Percentiles rank a stretch among this genome's conserved stretches.
Evolutionary conservation across 2,113 vertebrate species (phyloP).

Genomic region (Platycercus adscitus): DNA sequence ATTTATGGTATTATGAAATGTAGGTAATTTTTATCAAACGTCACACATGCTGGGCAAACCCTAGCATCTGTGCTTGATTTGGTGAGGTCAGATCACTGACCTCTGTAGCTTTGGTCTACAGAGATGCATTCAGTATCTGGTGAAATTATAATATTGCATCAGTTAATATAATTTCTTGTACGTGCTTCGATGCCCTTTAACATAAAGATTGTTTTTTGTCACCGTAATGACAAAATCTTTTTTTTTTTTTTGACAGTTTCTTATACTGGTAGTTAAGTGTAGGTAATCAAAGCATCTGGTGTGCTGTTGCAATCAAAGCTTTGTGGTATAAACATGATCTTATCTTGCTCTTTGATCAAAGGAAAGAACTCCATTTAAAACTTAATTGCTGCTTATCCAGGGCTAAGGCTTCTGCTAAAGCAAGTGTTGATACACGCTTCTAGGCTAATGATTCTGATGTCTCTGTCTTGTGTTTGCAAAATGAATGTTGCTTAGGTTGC

Average conservation of each 20-base stretch:
- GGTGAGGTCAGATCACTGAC: not conserved
- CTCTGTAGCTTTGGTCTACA: not conserved
- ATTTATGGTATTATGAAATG: not conserved
- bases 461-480: not conserved
- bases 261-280: not conserved
- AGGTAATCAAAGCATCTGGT: not conserved
- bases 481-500: constrained; percentile 7
- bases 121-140: not conserved
- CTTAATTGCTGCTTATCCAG: constrained; percentile 48
- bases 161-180: not conserved
- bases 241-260: not conserved
- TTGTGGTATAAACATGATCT: constrained; percentile 16
- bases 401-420: constrained; percentile 18
- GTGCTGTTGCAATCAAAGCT: constrained; percentile 29
- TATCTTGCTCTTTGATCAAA: constrained; percentile 59
- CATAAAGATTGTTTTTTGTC: not conserved
- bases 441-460: constrained; percentile 12
- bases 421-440: not conserved
- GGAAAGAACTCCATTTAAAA: constrained; percentile 2
- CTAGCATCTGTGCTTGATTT: constrained; percentile 1
- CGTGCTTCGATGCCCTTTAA: not conserved
- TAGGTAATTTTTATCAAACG: not conserved
- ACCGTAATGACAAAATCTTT: not conserved
- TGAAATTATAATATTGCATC: not conserved
- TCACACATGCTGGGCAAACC: not conserved